These are phyloP conservation scores for Trichogramma evanescens DNA, from an alignment of 2,888 invertebrate species.

Conservation along the genomic window DNA sequence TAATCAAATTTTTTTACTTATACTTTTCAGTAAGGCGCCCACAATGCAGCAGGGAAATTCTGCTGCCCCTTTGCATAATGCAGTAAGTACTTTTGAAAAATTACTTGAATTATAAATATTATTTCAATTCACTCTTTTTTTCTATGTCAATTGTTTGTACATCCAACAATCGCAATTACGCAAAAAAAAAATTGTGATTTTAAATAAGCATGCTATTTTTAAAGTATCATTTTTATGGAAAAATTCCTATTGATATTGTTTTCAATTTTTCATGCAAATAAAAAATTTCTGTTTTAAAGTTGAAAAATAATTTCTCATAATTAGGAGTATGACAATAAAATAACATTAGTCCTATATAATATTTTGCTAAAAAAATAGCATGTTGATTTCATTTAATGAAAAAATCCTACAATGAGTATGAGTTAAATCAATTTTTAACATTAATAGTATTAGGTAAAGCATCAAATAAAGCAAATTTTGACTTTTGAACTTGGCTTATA, in stretches of 20 bases:
- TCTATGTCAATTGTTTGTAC: not conserved
- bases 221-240: no score
- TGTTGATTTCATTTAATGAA: not conserved
- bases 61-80: conserved; percentile 52
- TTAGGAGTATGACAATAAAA: no score
- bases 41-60: conserved; percentile 58
- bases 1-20: conserved; percentile 19
- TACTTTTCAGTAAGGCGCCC: conserved; percentile 46
- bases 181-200: not conserved
- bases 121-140: not conserved
- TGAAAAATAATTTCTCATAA: no score
- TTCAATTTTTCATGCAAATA: no score
- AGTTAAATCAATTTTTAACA: not conserved
- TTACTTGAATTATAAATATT: conserved; percentile 10
- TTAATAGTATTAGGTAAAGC: not conserved
- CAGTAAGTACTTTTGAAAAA: conserved; percentile 46
- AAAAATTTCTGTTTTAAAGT: no score
- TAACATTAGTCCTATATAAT: no score
- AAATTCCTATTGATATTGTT: no score
- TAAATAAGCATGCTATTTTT: no score
- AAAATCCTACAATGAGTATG: not conserved
- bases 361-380: no score
- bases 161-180: not conserved
- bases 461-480: not conserved
- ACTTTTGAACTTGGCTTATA: not conserved